A percentile compares a stretch with the other conserved stretches of the same genome.
Conservation (phyloP, 2,113 vertebrate species). For the Cariama cristata region DNA sequence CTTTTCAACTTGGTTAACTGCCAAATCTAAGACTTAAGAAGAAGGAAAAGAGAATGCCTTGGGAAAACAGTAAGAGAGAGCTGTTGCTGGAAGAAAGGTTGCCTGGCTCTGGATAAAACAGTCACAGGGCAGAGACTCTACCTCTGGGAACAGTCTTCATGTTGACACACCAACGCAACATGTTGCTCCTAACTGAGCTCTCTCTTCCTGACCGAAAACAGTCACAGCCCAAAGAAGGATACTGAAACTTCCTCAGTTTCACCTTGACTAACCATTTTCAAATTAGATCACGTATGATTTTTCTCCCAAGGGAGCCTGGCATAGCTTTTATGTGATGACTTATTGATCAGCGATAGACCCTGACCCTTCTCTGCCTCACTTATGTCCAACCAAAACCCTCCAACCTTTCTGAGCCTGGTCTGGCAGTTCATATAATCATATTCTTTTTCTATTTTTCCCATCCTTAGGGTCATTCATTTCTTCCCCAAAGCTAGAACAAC, state of each 20-base stretch:
- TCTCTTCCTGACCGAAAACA: background rate
- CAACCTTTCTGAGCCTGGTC: background rate
- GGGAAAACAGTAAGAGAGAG: background rate
- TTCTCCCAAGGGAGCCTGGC: background rate
- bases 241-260: background rate
- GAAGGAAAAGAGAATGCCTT: background rate
- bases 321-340: background rate
- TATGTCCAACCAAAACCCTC: background rate
- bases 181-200: background rate
- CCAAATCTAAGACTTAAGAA: background rate
- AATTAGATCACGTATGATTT: background rate
- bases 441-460: background rate
- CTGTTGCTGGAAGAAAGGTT: background rate
- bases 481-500: background rate
- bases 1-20: background rate
- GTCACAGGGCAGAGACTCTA: background rate
- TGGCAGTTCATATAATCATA: background rate
- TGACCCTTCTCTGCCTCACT: background rate
- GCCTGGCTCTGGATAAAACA: background rate
- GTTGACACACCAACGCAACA: background rate
- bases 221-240: background rate
- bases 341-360: background rate
- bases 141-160: background rate
- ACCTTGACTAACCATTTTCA: background rate
- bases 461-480: background rate